Base-by-base conservation (phyloP, 2,797 vertebrate genomes). In the Discoglossus pictus region DNA sequence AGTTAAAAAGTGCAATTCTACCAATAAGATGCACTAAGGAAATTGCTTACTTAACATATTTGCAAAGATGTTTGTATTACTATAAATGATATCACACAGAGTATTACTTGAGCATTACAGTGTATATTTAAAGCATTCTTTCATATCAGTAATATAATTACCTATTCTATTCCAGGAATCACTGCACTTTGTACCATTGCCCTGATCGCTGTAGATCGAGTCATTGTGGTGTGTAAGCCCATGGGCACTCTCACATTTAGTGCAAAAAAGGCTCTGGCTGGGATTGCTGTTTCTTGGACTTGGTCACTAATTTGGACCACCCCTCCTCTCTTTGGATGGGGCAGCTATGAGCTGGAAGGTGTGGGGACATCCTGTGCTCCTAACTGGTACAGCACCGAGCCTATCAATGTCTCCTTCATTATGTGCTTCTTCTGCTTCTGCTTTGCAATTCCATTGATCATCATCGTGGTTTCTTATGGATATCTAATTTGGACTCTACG, bases 281-380 rank as follows among this genome's bases (percentile, higher is more conserved):
- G 86, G 1, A 82, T 87, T 6, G 78, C 65, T 3, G 38, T 82
- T 4, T 83, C 83, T 31, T 90, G 89, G 87, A 56, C 83, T n/a
- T 90, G 87, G 88, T 90, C 89, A 43, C 75, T 91, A 8, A 61
- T 78, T 4, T 90, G 88, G 87, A 89, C 88, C 55, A 38, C 83
- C 2, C 88, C 87, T 0, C 87, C 89, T 0, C 79, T 91, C 35
- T 88, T 89, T 20, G 86, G 89, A 20, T 91, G 90, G 88, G 88
- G 89, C 52, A 82, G 80, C 61, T 88, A 88, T 18, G 83, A 90
- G 55, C 74, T 89, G 78, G 88, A 92, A 76, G 88, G 88, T 0
- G 83, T 88, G 0, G 80, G 84, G 75, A 90, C 89, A 0, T 91
- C 86, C 60, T 92, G 89, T 2, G 86, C 86, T 0, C 90, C 88